A percentile compares a stretch with the other conserved stretches of the same genome.
phyloP scores from a whole-genome alignment of 2,797 vertebrate genomes.

The Cuculus canorus region DNA sequence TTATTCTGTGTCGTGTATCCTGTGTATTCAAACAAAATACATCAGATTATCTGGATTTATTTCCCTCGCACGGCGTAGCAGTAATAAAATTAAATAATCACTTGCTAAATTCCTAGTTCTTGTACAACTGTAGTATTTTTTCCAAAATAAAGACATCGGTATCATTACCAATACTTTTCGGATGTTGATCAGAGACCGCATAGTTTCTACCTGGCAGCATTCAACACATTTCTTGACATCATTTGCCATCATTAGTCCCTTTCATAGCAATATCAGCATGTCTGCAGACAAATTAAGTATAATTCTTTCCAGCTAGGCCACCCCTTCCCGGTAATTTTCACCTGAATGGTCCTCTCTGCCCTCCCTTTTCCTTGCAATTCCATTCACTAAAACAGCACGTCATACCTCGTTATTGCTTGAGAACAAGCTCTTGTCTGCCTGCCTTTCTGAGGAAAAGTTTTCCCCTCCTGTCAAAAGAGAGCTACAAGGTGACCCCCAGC shows the following conservation, averaged over 20 bases:
- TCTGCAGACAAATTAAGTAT: neutral
- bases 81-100: neutral
- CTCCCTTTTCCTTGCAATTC: neutral
- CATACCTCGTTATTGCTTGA: neutral
- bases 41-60: neutral
- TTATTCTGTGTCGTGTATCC: neutral
- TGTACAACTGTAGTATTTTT: neutral
- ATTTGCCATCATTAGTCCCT: neutral
- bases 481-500: neutral
- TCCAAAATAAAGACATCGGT: neutral
- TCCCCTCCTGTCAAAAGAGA: neutral
- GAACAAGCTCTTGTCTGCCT: neutral
- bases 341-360: neutral
- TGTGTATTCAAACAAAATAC: neutral
- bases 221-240: neutral
- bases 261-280: neutral
- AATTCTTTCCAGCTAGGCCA: neutral
- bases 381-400: neutral
- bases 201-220: neutral
- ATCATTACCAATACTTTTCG: neutral
- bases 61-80: neutral
- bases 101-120: neutral
- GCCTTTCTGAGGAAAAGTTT: neutral
- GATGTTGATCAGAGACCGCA: neutral
- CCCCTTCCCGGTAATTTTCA: neutral